Conservation (phyloP, 2,113 vertebrate species). For the Oophaga pumilio region DNA sequence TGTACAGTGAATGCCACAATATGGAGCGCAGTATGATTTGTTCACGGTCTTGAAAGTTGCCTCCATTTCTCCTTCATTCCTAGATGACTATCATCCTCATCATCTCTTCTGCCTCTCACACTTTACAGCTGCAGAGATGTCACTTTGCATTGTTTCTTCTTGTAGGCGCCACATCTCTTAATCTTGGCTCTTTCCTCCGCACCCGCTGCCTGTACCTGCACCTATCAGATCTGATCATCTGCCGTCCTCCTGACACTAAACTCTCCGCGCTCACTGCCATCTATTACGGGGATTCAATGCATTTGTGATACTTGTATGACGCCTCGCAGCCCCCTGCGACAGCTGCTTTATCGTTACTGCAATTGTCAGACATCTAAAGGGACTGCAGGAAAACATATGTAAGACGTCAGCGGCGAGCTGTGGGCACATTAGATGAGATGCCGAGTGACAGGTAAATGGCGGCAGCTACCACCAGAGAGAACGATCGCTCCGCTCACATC, state of each 20-base stretch:
- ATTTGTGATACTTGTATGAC: slow-evolving; percentile 22
- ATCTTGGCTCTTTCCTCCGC: background rate
- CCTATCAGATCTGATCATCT: slow-evolving; percentile 1
- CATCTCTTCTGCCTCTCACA: background rate
- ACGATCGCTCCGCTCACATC: background rate
- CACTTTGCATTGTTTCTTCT: background rate
- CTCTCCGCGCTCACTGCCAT: background rate
- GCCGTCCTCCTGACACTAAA: slow-evolving; percentile 20
- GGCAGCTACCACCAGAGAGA: background rate
- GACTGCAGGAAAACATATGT: slow-evolving; percentile 40
- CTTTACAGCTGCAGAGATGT: background rate
- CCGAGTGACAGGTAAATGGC: slow-evolving; percentile 55
- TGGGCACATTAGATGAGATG: slow-evolving; percentile 47
- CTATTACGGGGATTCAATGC: slow-evolving; percentile 12
- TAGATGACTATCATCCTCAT: too few relatives aligned
- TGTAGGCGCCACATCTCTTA: background rate
- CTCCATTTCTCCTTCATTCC: too few relatives aligned
- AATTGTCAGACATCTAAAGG: slow-evolving; percentile 39
- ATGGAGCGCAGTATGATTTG: too few relatives aligned
- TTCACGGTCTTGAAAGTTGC: too few relatives aligned
- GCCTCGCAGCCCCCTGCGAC: slow-evolving; percentile 5
- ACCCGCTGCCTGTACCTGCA: background rate
- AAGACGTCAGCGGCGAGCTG: slow-evolving; percentile 34
- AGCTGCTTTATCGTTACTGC: slow-evolving; percentile 23
- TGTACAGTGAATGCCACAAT: too few relatives aligned